Conservation (phyloP, 2,888 invertebrate genomes). For the Pyrgus malvae region DNA sequence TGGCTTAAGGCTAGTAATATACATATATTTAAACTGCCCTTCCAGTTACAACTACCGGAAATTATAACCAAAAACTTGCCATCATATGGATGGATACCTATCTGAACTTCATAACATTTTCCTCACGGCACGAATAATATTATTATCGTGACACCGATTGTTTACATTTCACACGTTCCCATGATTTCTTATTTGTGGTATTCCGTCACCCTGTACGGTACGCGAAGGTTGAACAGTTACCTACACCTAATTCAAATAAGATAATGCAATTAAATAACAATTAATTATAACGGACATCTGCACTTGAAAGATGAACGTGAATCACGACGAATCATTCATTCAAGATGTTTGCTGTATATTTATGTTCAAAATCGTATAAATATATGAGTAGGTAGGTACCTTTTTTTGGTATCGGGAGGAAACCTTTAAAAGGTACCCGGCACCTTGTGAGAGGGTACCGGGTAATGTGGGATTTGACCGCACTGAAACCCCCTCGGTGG, state of each 20-base stretch:
- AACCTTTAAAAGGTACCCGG: no score
- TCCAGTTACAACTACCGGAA: no score
- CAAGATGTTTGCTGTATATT: constrained; percentile 1
- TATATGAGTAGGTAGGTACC: no score
- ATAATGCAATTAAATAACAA: constrained; percentile 11
- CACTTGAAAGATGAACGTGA: constrained; percentile 8
- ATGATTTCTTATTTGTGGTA: constrained; percentile 30
- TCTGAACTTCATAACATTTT: background rate
- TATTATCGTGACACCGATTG: constrained; percentile 19
- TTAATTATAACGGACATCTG: constrained; percentile 8
- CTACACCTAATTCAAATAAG: constrained; percentile 14
- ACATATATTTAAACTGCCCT: no score
- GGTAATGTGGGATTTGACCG: no score
- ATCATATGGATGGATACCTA: no score
- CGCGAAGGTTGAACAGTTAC: constrained; percentile 10
- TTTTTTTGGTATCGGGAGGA: no score
- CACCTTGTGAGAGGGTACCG: no score
- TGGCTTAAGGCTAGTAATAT: no score
- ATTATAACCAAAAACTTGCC: no score
- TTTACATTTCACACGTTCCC: constrained; percentile 38
- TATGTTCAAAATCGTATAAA: background rate
- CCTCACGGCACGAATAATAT: background rate
- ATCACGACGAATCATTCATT: constrained; percentile 13
- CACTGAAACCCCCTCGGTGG: no score
- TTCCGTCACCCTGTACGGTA: constrained; percentile 34